Base-by-base conservation (phyloP, 2,113 vertebrate genomes). In the Felis chaus region DNA sequence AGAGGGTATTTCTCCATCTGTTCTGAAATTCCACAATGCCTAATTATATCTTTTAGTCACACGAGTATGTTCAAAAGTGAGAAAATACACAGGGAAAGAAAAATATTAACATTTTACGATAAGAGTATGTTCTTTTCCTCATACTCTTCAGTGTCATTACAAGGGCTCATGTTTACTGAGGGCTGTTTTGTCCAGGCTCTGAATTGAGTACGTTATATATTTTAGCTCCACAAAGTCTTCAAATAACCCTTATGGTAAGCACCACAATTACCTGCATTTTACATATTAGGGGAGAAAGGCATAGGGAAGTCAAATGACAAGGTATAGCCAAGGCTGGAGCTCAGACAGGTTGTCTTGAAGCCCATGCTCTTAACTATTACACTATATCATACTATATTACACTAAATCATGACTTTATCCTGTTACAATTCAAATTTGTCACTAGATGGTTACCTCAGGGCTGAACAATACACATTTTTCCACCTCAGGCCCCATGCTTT, bases 51-150 rank as follows among this genome's bases (percentile, higher is more conserved):
- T 69, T 68, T 53, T 55, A 85, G 65, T 78, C 41, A 96, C 82
- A 97, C 29, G 12, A 41, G 68, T 93, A 73, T 57, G 11, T 71
- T 92, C 50, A 63, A 95, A 93, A 90, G 31, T 39, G 95, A 95
- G 84, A 92, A 33, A 41, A 79, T 25, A 93, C 5, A 85, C 27
- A 23, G 18, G 8, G n/a, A 69, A 89, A 19, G 19, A 53, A 63
- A 36, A 50, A 66, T 41, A 39, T 29, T 15, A 85, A 61, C 9
- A 71, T n/a, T 33, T 69, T 66, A 57, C 79, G 48, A 45, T 68
- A 90, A 36, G 23, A 69, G 57, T 61, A 61, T 61, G 7, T 74
- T 33, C 12, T 68, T 73, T 19, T 66, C 78, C 27, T 66, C 2
- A 2, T 14, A 8, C 4, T 53, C 16, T 65, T 76, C 27, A 21